Conservation (phyloP, 2,113 vertebrate genomes). For the Panurus biarmicus region DNA sequence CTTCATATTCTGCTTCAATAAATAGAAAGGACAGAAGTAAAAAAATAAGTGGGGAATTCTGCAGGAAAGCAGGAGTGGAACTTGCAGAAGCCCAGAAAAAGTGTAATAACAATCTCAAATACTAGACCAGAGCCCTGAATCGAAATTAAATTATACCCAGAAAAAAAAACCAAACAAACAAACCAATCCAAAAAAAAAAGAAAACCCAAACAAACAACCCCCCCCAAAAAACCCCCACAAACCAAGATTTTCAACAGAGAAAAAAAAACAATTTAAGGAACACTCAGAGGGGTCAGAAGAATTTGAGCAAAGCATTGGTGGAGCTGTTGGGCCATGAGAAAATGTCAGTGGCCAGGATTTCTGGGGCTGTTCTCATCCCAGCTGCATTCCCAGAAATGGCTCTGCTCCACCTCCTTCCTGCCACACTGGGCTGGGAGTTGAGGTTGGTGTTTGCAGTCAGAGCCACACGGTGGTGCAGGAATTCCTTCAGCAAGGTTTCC, state of each 20-base stretch:
- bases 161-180: accelerated
- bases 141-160: background rate
- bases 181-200: too few species aligned
- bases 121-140: background rate
- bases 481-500: background rate
- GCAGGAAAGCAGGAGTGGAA: background rate
- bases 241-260: background rate
- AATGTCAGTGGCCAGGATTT: background rate
- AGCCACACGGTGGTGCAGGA: background rate
- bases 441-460: background rate
- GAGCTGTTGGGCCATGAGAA: background rate
- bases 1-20: background rate
- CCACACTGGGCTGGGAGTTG: background rate
- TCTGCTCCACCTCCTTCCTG: background rate
- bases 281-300: background rate
- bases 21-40: background rate
- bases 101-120: too few species aligned
- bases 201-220: too few species aligned
- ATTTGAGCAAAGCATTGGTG: background rate
- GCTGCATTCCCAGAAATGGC: background rate
- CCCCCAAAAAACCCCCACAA: too few species aligned
- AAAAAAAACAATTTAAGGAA: background rate
- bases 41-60: background rate
- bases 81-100: background rate
- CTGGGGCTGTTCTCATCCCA: background rate